Conservation (phyloP, 2,113 vertebrate genomes). For the Rhadina sibilatrix region DNA sequence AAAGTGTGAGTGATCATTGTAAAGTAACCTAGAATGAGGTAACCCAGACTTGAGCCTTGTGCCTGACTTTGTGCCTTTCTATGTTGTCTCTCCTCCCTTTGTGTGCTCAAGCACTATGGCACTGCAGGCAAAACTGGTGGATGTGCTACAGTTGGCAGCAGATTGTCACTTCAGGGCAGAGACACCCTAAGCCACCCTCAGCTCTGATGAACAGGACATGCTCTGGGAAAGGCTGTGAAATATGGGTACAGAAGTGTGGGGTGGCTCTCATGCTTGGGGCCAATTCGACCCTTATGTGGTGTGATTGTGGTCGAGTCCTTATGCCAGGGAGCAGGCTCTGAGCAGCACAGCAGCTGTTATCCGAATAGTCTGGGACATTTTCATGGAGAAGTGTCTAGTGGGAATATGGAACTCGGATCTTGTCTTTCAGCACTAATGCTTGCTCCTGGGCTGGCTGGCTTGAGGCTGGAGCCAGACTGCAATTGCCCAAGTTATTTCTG, state of each 20-base stretch:
- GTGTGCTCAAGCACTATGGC: rapidly evolving
- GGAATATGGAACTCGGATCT: neutral
- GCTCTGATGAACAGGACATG: neutral
- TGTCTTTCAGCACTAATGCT: neutral
- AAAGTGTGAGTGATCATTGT: neutral
- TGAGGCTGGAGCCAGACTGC: conserved; percentile 19
- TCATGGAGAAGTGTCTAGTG: neutral
- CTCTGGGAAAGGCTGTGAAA: neutral
- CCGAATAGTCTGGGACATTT: neutral
- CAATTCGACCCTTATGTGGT: rapidly evolving
- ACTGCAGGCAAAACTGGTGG: neutral
- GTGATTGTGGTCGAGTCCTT: neutral
- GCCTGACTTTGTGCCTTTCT: neutral
- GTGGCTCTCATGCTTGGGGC: neutral
- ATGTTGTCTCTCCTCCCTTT: neutral
- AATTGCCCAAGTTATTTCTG: conserved; percentile 28
- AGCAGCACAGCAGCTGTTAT: neutral
- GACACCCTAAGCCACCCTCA: neutral
- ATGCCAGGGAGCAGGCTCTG: neutral
- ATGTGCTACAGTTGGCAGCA: neutral
- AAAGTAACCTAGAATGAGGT: neutral
- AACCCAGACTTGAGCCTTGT: neutral
- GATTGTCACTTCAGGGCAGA: neutral
- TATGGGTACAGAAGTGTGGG: neutral
- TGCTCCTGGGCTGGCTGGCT: neutral